Conservation (phyloP, 2,113 vertebrate genomes). For the Thamnaconus septentrionalis region DNA sequence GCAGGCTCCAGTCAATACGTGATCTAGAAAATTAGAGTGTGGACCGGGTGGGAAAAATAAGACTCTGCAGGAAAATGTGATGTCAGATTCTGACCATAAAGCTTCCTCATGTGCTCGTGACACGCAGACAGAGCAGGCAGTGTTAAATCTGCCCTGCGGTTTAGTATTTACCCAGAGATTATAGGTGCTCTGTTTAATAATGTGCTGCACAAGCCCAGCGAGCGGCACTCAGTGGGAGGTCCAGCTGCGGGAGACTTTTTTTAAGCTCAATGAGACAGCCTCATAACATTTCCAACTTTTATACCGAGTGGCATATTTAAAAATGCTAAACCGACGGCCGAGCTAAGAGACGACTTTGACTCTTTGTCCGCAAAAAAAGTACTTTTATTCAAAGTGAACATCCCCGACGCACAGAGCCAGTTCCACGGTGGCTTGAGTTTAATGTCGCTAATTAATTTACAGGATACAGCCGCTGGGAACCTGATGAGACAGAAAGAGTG, state of each 20-base stretch:
- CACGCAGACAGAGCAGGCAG: constrained; percentile 14
- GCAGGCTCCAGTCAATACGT: constrained; percentile 34
- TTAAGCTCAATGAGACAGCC: too few species aligned
- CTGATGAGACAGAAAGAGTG: not conserved
- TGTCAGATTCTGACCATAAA: constrained; percentile 19
- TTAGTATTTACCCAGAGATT: constrained; percentile 2
- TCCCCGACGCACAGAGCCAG: not conserved
- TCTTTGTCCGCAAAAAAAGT: too few species aligned
- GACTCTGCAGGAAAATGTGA: constrained; percentile 14
- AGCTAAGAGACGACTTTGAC: too few species aligned
- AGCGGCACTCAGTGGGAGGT: constrained; percentile 18
- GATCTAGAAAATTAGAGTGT: constrained; percentile 41
- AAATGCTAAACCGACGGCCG: too few species aligned
- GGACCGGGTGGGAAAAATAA: not conserved
- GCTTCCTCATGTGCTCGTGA: constrained; percentile 28
- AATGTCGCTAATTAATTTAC: not conserved
- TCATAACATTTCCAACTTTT: too few species aligned
- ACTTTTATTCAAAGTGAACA: not conserved
- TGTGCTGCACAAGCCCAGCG: constrained; percentile 2
- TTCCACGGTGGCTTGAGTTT: constrained; percentile 10
- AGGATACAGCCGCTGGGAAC: not conserved
- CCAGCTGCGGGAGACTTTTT: not conserved
- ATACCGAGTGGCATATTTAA: not conserved
- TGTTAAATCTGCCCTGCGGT: constrained; percentile 20
- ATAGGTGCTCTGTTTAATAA: not conserved